phyloP scores from a whole-genome alignment of 2,888 invertebrate genomes.

The Xestia ashworthii region DNA sequence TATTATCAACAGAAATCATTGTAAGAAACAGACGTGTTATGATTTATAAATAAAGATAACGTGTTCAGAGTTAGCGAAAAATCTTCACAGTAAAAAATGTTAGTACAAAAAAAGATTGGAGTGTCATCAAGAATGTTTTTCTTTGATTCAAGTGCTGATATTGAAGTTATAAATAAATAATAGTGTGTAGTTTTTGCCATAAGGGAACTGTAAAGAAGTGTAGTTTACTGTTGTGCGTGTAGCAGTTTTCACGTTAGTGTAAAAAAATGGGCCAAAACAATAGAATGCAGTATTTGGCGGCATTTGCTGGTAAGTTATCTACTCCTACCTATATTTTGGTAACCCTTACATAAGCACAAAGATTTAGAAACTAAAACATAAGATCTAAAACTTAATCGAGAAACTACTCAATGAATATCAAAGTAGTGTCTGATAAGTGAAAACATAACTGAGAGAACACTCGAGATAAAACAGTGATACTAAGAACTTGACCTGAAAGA shows the following conservation, averaged over 20 bases:
- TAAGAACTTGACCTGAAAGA: slow-evolving; percentile 1
- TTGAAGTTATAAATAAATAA: background rate
- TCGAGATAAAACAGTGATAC: slow-evolving; percentile 18
- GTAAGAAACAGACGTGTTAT: background rate
- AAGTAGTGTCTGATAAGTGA: slow-evolving; percentile 22
- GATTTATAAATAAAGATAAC: background rate
- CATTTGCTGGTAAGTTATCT: slow-evolving; percentile 33
- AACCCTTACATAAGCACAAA: background rate
- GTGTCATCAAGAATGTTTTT: background rate
- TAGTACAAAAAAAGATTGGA: background rate
- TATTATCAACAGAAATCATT: background rate
- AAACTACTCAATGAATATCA: background rate
- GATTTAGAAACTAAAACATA: too few species aligned
- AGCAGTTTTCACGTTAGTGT: background rate
- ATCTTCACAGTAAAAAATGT: background rate
- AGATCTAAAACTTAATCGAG: background rate
- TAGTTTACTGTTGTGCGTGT: background rate
- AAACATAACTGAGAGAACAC: slow-evolving; percentile 24
- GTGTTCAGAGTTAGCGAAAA: background rate
- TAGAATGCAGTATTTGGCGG: slow-evolving; percentile 45
- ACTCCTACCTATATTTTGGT: too few species aligned
- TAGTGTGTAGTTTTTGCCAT: slow-evolving; percentile 9
- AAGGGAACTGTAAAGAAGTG: background rate
- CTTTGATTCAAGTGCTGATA: background rate
- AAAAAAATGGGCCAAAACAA: slow-evolving; percentile 37